A percentile compares a stretch with the other conserved stretches of the same genome.
These are phyloP conservation scores for Eupsilia transversa DNA, from an alignment of 2,888 invertebrate genomes.

Conservation along the genomic window DNA sequence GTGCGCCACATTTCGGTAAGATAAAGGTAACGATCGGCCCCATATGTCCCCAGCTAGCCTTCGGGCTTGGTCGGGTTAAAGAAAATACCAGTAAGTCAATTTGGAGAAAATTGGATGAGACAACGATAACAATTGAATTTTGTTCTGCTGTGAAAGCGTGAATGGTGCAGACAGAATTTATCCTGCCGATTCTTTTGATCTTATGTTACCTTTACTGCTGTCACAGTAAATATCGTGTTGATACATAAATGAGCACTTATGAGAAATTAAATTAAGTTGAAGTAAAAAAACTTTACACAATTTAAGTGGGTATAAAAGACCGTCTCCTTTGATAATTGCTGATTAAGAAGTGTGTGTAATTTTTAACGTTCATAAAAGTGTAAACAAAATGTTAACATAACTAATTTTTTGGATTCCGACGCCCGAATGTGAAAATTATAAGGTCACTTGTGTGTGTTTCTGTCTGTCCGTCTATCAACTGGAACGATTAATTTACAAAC, in stretches of 20 bases:
- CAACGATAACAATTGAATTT: slow-evolving; percentile 23
- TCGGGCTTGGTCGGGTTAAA: slow-evolving; percentile 1
- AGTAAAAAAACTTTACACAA: not conserved
- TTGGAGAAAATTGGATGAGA: slow-evolving; percentile 28
- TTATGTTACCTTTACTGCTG: not conserved
- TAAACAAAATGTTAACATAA: not conserved
- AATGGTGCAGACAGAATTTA: slow-evolving; percentile 16
- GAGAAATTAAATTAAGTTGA: not conserved
- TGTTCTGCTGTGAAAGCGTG: slow-evolving; percentile 9
- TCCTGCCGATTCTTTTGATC: slow-evolving; percentile 13
- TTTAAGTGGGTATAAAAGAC: not conserved
- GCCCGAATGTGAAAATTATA: not conserved
- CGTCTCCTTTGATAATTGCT: not conserved
- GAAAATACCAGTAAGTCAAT: slow-evolving; percentile 45
- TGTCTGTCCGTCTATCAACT: not conserved
- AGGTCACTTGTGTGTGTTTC: not conserved
- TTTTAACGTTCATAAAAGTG: not conserved
- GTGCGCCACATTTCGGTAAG: slow-evolving; percentile 51
- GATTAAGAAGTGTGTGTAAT: not conserved
- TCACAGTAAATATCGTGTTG: not conserved
- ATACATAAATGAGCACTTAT: not conserved
- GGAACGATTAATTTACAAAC: not conserved
- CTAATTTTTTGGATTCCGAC: not conserved
- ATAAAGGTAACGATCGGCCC: slow-evolving; percentile 54
- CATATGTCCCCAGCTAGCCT: slow-evolving; percentile 55